These are phyloP conservation scores for Oryzias melastigma DNA, from an alignment of 2,113 vertebrate species.

Conservation along the genomic window DNA sequence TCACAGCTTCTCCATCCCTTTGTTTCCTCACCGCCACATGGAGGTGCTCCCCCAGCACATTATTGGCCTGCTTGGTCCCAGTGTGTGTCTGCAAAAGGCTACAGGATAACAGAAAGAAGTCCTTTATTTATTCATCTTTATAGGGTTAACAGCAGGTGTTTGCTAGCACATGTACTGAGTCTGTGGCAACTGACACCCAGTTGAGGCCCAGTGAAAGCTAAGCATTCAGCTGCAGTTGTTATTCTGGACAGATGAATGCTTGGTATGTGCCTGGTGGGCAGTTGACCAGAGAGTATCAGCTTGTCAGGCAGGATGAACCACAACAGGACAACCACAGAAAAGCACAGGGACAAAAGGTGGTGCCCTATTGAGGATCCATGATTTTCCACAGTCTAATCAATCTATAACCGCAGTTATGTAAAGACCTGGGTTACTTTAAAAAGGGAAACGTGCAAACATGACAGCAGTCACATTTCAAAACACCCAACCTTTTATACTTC, in stretches of 20 bases:
- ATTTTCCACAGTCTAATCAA: conserved; percentile 40
- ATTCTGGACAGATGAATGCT: conserved; percentile 27
- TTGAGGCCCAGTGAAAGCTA: conserved; percentile 17
- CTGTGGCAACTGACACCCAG: conserved; percentile 30
- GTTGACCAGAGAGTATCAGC: not conserved
- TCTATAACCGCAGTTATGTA: conserved; percentile 26
- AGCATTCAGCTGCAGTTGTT: conserved; percentile 39
- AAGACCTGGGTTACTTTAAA: conserved; percentile 18
- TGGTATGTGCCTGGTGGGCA: conserved; percentile 35
- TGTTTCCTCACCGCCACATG: conserved; percentile 71
- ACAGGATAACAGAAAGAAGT: not conserved
- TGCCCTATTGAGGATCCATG: not conserved
- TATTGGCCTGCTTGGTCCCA: conserved; percentile 67
- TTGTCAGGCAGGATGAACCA: not conserved
- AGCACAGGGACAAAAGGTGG: not conserved
- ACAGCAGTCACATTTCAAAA: not conserved
- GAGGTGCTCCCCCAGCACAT: conserved; percentile 73
- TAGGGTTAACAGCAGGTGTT: conserved; percentile 16
- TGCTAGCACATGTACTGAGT: conserved; percentile 14
- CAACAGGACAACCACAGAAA: conserved; percentile 1
- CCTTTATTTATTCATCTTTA: not conserved
- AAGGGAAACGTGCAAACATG: not conserved
- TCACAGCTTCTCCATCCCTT: not conserved
- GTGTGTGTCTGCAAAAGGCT: conserved; percentile 77
- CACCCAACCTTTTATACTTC: conserved; percentile 75